Percentiles rank a stretch among this genome's conserved stretches.
Evolutionary conservation across 2,797 vertebrate genomes (phyloP).

Genomic region (Sebastes vulpes): DNA sequence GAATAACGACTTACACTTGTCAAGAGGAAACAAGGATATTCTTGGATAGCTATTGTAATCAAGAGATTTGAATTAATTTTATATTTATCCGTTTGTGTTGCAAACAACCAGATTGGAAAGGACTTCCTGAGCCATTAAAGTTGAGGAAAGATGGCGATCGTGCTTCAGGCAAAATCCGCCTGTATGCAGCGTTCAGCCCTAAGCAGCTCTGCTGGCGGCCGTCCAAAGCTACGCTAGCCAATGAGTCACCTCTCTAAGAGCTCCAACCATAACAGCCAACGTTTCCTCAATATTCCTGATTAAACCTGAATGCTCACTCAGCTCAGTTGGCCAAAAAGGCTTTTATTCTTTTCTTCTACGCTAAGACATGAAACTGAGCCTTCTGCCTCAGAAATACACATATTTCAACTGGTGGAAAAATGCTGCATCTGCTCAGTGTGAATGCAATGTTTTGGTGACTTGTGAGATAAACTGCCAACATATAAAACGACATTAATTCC

Average conservation of each 20-base stretch:
- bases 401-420: conserved; percentile 23
- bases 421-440: not conserved
- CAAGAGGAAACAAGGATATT: conserved; percentile 53
- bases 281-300: conserved; percentile 82
- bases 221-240: conserved; percentile 62
- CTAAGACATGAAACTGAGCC: conserved; percentile 65
- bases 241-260: conserved; percentile 84
- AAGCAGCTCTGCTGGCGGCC: conserved; percentile 66
- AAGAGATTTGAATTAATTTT: conserved; percentile 54
- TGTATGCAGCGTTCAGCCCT: conserved; percentile 52
- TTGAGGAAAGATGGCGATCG: conserved; percentile 44
- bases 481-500: conserved; percentile 45
- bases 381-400: conserved; percentile 28
- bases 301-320: conserved; percentile 76
- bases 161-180: conserved; percentile 31
- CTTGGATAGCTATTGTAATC: conserved; percentile 57
- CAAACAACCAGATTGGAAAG: conserved; percentile 13
- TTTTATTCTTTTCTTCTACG: conserved; percentile 78
- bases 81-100: conserved; percentile 24
- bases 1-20: conserved; percentile 48
- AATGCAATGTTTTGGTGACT: not conserved
- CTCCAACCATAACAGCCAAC: conserved; percentile 72
- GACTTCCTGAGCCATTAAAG: conserved; percentile 44
- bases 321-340: conserved; percentile 77
- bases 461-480: conserved; percentile 23